These are phyloP conservation scores for Nyctibius grandis DNA, from an alignment of 2,797 vertebrate genomes.

Conservation along the genomic window DNA sequence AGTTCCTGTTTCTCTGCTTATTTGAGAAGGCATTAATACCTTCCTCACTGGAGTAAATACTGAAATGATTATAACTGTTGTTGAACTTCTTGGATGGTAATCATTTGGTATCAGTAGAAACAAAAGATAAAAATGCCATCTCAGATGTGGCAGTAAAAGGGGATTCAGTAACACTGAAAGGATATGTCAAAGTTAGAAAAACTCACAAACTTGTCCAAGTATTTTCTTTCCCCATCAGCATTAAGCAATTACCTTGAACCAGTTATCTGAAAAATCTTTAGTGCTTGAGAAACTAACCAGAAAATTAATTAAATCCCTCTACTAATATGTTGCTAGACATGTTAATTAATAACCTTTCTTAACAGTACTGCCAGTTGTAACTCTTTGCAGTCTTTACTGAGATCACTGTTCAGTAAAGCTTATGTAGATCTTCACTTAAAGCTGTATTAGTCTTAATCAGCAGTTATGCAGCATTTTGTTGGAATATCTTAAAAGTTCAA, in stretches of 20 bases:
- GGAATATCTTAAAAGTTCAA: background rate
- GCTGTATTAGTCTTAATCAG: background rate
- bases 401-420: background rate
- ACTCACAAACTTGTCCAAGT: background rate
- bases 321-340: background rate
- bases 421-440: background rate
- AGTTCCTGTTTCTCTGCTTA: background rate
- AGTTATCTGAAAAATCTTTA: background rate
- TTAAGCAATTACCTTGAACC: background rate
- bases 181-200: background rate
- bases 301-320: background rate
- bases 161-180: background rate
- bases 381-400: background rate
- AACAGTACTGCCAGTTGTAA: background rate
- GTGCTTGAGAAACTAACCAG: background rate
- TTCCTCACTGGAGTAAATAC: background rate
- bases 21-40: background rate
- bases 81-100: background rate
- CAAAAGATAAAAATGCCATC: background rate
- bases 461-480: background rate
- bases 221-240: background rate
- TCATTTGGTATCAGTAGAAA: background rate
- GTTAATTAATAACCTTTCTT: constrained; percentile 15
- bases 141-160: background rate
- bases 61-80: background rate